Evolutionary conservation across 1,140 invertebrate species (phyloP), one percentile per base, ranked within the genome.

Genomic region (Battus philenor): DNA sequence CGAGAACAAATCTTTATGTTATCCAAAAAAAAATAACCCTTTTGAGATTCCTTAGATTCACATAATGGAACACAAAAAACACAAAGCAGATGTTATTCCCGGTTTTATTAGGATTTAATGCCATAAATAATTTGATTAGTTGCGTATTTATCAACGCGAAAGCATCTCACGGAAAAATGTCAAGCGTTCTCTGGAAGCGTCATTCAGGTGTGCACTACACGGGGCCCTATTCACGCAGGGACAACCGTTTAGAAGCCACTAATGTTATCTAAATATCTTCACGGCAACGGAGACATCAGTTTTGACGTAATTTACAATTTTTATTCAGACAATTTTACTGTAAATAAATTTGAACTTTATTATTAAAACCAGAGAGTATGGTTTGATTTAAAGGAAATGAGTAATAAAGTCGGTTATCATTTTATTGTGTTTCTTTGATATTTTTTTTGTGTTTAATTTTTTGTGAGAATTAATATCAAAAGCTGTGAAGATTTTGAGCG

Each of bases 71-170:
- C 8, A 27, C 69, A 62, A 47, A 51, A 36, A 48, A 24, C 54
- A 53, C 38, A 32, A 47, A 76, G 61, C 76, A 80, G 72, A 68
- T 83, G 79, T 62, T 50, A 41, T 24, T 49, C 27, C 18, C 38
- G 46, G 62, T 71, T 75, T 78, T 77, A 78, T 84, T 64, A 68
- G 63, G 59, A 72, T 80, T 77, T 77, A 72, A 77, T 76, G 60
- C 80, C 78, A 80, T 85, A 82, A 81, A 82, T 82, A 85, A 85
- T 85, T 82, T 77, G 80, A 84, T 84, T 84, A 84, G 80, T 76
- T 68, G 47, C 78, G 69, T 82, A 82, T 82, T 79, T 82, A 84
- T 84, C 80, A 82, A 76, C 68, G 68, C 60, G 63, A 65, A 68
- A 70, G 61, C 66, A 77, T 81, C 69, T 41, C 45, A 63, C 59